These are phyloP conservation scores for Drosophila sordidula DNA, from an alignment of 2,888 invertebrate species.

Conservation along the genomic window DNA sequence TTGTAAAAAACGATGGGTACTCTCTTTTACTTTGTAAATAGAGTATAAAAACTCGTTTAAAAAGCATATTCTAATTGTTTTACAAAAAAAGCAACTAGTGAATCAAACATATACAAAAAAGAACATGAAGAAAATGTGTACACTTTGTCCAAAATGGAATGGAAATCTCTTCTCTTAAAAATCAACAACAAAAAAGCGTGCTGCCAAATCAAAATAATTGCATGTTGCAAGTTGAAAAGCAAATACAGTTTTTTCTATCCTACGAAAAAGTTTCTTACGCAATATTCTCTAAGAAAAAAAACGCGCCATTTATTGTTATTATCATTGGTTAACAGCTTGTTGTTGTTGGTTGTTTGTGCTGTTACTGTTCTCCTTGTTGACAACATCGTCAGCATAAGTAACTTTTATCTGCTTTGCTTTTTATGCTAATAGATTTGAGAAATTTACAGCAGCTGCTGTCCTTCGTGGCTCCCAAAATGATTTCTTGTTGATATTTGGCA, in stretches of 20 bases:
- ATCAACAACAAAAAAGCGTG: not conserved
- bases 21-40: too few species aligned
- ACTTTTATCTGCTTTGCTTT: constrained; percentile 62
- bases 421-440: constrained; percentile 73
- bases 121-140: not conserved
- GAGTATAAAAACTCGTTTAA: too few species aligned
- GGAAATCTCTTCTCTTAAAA: not conserved
- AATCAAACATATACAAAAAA: not conserved
- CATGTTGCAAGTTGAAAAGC: not conserved
- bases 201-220: constrained; percentile 1
- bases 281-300: constrained; percentile 7
- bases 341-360: constrained; percentile 22
- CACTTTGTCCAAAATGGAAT: not conserved
- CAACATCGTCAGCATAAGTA: constrained; percentile 67
- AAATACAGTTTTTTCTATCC: constrained; percentile 11
- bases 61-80: not conserved
- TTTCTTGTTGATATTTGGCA: constrained; percentile 11
- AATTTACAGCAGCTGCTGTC: constrained; percentile 58
- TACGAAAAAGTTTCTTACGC: constrained; percentile 7
- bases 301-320: constrained; percentile 50
- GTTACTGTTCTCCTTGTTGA: constrained; percentile 48
- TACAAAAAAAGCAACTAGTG: too few species aligned
- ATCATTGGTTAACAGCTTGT: constrained; percentile 40
- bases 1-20: too few species aligned
- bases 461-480: constrained; percentile 1